Conservation (phyloP, 2,113 vertebrate species). For the Entelurus aequoreus region DNA sequence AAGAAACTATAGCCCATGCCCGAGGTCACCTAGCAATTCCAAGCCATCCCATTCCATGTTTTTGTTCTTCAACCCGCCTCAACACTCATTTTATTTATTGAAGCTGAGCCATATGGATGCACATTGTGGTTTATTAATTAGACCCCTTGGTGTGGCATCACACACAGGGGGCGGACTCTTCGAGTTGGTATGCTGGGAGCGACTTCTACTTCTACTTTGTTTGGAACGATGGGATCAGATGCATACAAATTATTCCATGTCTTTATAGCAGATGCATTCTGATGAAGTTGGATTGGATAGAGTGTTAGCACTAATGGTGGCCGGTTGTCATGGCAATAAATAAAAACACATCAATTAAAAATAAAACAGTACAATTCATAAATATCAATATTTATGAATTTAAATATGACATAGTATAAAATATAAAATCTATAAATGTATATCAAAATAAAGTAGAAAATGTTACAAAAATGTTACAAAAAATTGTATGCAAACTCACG, state of each 20-base stretch:
- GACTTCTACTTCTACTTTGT: background rate
- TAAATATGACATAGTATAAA: too few relatives aligned
- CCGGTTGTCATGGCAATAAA: too few relatives aligned
- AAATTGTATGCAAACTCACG: too few relatives aligned
- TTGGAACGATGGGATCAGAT: background rate
- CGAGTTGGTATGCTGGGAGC: background rate
- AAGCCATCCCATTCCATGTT: slow-evolving; percentile 7
- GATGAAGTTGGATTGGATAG: too few relatives aligned
- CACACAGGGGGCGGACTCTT: background rate
- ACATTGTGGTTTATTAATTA: slow-evolving; percentile 67
- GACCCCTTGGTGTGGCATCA: slow-evolving; percentile 51
- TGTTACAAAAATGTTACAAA: too few relatives aligned
- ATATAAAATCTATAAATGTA: too few relatives aligned
- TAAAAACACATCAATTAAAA: too few relatives aligned
- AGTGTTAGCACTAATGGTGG: too few relatives aligned
- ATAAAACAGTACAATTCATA: too few relatives aligned
- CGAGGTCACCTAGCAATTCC: background rate
- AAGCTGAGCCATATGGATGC: slow-evolving; percentile 64
- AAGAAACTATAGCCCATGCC: slow-evolving; percentile 15
- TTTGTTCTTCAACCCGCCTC: slow-evolving; percentile 13
- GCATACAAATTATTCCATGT: background rate
- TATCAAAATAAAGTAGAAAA: too few relatives aligned
- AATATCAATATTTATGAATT: too few relatives aligned
- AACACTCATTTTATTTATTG: slow-evolving; percentile 43
- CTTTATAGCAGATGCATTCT: background rate